These are phyloP conservation scores for Zygaena filipendulae DNA, from an alignment of 2,888 invertebrate genomes.

Conservation along the genomic window DNA sequence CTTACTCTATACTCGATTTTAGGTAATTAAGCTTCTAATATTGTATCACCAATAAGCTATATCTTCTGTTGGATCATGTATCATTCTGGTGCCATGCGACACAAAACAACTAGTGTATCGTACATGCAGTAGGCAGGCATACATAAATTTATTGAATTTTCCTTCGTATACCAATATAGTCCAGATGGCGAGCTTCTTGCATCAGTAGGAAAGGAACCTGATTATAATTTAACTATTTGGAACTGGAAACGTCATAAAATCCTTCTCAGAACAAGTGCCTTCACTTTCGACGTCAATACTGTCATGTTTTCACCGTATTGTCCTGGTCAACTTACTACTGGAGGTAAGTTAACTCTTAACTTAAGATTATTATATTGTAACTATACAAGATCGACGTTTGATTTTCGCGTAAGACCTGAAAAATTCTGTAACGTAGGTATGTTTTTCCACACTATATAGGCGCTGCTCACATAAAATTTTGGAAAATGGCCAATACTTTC, in stretches of 20 bases:
- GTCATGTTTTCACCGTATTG: constrained; percentile 86
- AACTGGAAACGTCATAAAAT: constrained; percentile 83
- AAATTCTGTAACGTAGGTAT: neutral
- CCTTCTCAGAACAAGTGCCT: constrained; percentile 82
- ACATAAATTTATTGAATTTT: too few species aligned
- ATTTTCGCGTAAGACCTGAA: too few species aligned
- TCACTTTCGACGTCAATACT: constrained; percentile 82
- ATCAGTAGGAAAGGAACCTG: constrained; percentile 87
- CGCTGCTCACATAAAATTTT: constrained; percentile 85
- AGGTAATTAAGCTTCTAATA: constrained; percentile 69
- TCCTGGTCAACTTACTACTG: constrained; percentile 81
- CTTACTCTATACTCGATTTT: constrained; percentile 79
- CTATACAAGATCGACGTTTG: too few species aligned
- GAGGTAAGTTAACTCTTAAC: constrained; percentile 64
- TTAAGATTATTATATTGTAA: too few species aligned
- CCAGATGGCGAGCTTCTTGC: constrained; percentile 83
- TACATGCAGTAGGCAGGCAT: too few species aligned
- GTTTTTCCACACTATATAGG: too few species aligned
- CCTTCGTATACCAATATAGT: too few species aligned
- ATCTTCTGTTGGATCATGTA: neutral
- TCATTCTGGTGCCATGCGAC: too few species aligned
- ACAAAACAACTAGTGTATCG: too few species aligned
- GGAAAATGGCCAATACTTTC: constrained; percentile 93
- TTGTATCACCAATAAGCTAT: too few species aligned
- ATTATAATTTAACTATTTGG: constrained; percentile 90